Evolutionary conservation across 1,140 invertebrate species (phyloP).

Genomic region (Olivierus martensii): DNA sequence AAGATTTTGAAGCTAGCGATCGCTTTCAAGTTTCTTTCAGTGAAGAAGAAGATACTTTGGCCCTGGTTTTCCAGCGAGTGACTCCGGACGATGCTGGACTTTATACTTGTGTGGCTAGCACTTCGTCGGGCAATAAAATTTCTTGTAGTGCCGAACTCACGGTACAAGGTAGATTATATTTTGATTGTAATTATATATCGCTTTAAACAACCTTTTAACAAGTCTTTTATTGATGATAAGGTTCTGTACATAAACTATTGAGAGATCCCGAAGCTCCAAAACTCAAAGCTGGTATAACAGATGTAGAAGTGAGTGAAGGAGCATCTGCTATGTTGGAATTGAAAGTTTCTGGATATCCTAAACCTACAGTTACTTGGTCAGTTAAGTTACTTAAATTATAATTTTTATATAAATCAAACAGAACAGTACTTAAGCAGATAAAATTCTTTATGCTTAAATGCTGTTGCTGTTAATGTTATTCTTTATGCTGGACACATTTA

Average conservation of each 20-base stretch:
- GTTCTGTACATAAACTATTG: conserved; percentile 16
- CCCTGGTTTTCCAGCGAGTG: conserved; percentile 83
- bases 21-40: conserved; percentile 82
- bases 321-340: conserved; percentile 91
- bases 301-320: conserved; percentile 61
- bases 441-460: background rate
- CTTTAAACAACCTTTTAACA: too few relatives aligned
- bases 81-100: conserved; percentile 83
- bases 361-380: conserved; percentile 73
- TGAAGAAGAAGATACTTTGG: conserved; percentile 81
- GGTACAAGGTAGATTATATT: conserved; percentile 70
- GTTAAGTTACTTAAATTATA: background rate
- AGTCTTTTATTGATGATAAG: background rate
- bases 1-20: conserved; percentile 77
- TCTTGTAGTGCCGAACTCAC: conserved; percentile 85
- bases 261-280: conserved; percentile 46
- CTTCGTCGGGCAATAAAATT: conserved; percentile 77
- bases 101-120: conserved; percentile 89
- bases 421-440: too few relatives aligned
- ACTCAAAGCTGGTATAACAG: conserved; percentile 45
- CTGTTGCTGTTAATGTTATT: background rate
- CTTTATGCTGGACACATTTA: background rate
- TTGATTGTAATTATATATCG: too few relatives aligned
- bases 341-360: conserved; percentile 83
- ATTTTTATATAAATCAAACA: background rate